Conservation (phyloP, 2,888 invertebrate genomes). For the Apomyelois bistriatella region DNA sequence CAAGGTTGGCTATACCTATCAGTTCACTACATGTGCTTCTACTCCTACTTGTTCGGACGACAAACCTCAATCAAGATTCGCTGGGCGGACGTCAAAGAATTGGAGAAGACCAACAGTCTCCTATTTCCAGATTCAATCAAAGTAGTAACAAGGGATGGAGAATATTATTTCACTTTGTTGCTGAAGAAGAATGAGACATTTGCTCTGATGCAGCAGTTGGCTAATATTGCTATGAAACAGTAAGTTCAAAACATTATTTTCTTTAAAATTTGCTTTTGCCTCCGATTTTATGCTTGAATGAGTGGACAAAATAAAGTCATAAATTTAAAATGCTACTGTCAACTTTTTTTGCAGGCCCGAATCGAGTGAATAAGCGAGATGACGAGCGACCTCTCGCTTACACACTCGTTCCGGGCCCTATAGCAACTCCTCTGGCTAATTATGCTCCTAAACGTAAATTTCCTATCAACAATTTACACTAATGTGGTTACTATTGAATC, state of each 20-base stretch:
- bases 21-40: constrained; percentile 96
- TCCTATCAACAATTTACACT: no score
- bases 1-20: constrained; percentile 99
- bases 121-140: constrained; percentile 92
- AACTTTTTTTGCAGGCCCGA: no score
- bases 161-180: constrained; percentile 96
- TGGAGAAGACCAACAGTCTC: constrained; percentile 87
- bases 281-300: no score
- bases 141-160: constrained; percentile 90
- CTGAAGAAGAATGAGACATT: constrained; percentile 93
- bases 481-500: no score
- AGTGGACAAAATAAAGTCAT: no score
- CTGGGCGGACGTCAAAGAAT: constrained; percentile 93
- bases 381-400: no score
- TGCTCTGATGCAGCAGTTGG: constrained; percentile 95
- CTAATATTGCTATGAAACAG: constrained; percentile 98
- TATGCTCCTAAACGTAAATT: no score
- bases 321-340: no score
- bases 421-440: no score
- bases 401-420: no score
- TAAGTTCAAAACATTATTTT: constrained; percentile 44
- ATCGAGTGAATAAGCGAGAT: no score
- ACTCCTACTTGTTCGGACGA: constrained; percentile 95
- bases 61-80: constrained; percentile 93
- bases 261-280: no score